These are phyloP conservation scores for Mustelus asterias DNA, from an alignment of 2,113 vertebrate species.

Conservation along the genomic window DNA sequence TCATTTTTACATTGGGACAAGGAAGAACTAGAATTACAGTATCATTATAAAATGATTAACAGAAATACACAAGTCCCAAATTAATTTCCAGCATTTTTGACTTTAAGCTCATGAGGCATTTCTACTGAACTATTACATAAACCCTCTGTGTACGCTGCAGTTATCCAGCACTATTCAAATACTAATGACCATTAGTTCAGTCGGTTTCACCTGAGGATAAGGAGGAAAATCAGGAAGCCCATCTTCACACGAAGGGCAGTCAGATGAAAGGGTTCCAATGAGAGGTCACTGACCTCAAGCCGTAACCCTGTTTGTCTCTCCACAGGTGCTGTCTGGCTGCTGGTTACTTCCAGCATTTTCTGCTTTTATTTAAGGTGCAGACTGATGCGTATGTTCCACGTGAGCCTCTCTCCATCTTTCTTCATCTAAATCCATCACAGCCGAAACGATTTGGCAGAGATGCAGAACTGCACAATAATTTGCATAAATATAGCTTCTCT, in stretches of 20 bases:
- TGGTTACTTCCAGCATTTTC: background rate
- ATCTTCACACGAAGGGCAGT: background rate
- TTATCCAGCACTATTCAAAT: background rate
- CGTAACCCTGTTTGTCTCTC: background rate
- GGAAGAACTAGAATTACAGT: background rate
- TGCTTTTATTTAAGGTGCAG: background rate
- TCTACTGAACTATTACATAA: background rate
- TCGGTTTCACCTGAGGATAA: background rate
- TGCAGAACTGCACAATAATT: background rate
- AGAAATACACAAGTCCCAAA: background rate
- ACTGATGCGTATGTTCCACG: background rate
- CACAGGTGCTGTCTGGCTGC: background rate
- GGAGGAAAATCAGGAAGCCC: background rate
- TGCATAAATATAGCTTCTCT: background rate
- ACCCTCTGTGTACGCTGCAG: background rate
- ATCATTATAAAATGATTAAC: slow-evolving; percentile 11
- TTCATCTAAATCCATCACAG: background rate
- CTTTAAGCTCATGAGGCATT: background rate
- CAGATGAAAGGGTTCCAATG: background rate
- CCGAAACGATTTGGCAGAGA: background rate
- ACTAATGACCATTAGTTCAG: background rate
- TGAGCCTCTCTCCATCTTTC: background rate
- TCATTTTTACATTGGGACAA: background rate
- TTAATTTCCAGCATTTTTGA: background rate
- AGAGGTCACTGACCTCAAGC: background rate